Evolutionary conservation across 2,797 vertebrate genomes (phyloP).

Genomic region (Ficedula albicollis): DNA sequence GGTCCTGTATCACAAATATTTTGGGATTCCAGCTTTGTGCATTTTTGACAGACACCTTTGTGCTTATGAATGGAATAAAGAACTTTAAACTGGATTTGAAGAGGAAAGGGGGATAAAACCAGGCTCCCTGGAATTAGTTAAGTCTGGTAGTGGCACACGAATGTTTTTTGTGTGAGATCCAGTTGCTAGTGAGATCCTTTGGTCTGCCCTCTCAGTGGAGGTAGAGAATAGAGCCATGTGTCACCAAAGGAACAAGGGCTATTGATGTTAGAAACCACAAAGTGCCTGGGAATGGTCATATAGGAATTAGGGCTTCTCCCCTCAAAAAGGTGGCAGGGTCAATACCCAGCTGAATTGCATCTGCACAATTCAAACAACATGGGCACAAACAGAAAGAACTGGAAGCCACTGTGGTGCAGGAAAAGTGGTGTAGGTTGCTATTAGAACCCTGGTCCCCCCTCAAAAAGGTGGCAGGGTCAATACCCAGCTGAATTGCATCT

Average conservation of each 20-base stretch:
- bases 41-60: background rate
- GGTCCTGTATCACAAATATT: background rate
- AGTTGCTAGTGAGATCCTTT: background rate
- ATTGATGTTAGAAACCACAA: background rate
- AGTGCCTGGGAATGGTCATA: background rate
- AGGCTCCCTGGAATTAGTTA: background rate
- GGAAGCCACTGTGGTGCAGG: background rate
- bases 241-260: background rate
- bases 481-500: background rate
- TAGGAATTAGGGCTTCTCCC: background rate
- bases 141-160: background rate
- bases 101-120: background rate
- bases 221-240: background rate
- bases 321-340: background rate
- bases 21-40: background rate
- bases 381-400: background rate
- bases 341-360: background rate
- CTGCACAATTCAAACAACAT: background rate
- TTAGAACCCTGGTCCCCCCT: background rate
- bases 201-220: background rate
- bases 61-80: background rate
- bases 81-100: background rate
- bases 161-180: background rate
- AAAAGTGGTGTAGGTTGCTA: background rate
- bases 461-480: background rate